Conservation (phyloP, 2,797 vertebrate genomes). For the Acrossocheilus fasciatus region DNA sequence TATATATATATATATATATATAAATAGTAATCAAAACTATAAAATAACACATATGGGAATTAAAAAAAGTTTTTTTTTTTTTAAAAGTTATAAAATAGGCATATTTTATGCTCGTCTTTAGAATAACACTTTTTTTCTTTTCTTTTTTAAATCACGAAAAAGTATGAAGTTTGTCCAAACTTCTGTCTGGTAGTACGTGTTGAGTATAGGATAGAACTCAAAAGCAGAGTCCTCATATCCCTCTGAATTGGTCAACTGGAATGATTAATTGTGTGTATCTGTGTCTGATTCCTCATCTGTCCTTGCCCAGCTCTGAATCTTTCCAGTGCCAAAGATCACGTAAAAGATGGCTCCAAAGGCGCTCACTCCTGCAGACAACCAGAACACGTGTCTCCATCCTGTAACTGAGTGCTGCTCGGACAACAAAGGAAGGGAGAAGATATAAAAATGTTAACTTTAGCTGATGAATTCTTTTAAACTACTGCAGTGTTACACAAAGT, state of each 20-base stretch:
- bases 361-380: constrained; percentile 75
- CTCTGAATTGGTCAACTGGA: background rate
- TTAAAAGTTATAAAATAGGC: background rate
- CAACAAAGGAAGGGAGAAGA: constrained; percentile 18
- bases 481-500: background rate
- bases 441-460: background rate
- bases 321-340: constrained; percentile 73
- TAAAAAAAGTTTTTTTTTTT: background rate
- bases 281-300: constrained; percentile 65
- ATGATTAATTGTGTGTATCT: constrained; percentile 29
- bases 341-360: constrained; percentile 74
- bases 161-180: background rate
- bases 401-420: constrained; percentile 74
- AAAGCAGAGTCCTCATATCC: background rate
- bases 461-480: background rate
- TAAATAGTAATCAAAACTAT: background rate
- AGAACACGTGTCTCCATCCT: constrained; percentile 84
- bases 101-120: background rate
- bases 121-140: background rate
- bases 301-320: constrained; percentile 82
- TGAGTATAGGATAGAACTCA: background rate
- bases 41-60: background rate
- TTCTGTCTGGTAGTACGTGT: background rate
- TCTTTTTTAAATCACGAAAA: background rate
- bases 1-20: too few relatives aligned